These are phyloP conservation scores for Passer montanus DNA, from an alignment of 2,113 vertebrate species.

Conservation along the genomic window DNA sequence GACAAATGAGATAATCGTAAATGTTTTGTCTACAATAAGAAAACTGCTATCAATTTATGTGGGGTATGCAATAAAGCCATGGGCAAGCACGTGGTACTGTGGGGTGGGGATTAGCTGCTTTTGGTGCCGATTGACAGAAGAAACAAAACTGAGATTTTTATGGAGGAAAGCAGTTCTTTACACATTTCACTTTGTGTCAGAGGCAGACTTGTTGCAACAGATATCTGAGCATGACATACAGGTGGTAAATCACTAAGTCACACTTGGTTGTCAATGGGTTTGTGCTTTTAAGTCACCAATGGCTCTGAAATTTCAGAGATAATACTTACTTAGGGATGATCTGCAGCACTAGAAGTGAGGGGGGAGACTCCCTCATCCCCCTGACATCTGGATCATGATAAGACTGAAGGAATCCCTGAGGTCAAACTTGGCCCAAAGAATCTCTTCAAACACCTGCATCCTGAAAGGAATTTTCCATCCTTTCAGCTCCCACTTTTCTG, in stretches of 20 bases:
- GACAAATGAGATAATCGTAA: background rate
- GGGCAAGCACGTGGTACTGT: background rate
- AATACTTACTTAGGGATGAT: slow-evolving; percentile 33
- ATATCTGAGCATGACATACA: background rate
- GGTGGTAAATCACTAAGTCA: slow-evolving; percentile 40
- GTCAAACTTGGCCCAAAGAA: slow-evolving; percentile 37
- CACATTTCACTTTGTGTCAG: background rate
- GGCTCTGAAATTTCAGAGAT: slow-evolving; percentile 29
- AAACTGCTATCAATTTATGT: slow-evolving; percentile 2
- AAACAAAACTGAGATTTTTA: background rate
- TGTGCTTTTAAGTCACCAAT: slow-evolving; percentile 39
- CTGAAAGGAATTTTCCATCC: slow-evolving; percentile 60
- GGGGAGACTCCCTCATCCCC: background rate
- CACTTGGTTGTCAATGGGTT: slow-evolving; percentile 14
- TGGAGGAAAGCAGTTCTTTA: background rate
- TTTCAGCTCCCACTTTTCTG: slow-evolving; percentile 46
- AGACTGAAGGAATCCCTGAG: slow-evolving; percentile 29
- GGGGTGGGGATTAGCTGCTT: background rate
- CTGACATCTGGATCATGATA: slow-evolving; percentile 17
- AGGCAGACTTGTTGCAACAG: slow-evolving; percentile 10
- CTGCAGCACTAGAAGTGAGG: background rate
- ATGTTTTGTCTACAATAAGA: slow-evolving; percentile 24
- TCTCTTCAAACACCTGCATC: slow-evolving; percentile 35
- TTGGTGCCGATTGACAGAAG: background rate
- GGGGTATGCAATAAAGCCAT: background rate